Base-by-base conservation (phyloP, 1,140 invertebrate genomes). In the Diachasmimorpha longicaudata region DNA sequence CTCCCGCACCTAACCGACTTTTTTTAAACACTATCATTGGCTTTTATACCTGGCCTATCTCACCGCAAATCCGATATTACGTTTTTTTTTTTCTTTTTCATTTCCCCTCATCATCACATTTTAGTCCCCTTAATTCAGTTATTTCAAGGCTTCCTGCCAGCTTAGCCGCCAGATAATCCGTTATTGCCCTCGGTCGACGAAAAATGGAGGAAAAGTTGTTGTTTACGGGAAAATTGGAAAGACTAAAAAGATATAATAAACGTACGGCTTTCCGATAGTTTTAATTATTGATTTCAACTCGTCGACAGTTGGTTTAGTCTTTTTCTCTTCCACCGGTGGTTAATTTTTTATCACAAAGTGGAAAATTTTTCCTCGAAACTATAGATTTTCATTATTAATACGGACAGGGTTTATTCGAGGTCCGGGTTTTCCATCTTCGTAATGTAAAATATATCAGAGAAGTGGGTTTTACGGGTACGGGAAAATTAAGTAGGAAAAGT, bases 151-250 rank as follows among this genome's bases (percentile, higher is more conserved):
- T 88, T 89, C 85, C n/a, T 44, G 42, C 66, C n/a, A 66, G 85
- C 83, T 88, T 76, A 87, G 80, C 82, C 77, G 66, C 31, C 58
- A 77, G 87, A 87, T 89, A 72, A 89, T 88, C 88, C 77, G 79
- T 67, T 76, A 75, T 83, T 83, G 76, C 79, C 81, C 81, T 82
- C 75, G 81, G 82, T 87, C 83, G 86, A 63, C 14, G 58, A 6
- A 63, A 63, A 31, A 63, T 31, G 21, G 23, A 19, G 58, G 4
- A 13, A 85, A 86, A 84, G 84, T 86, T 85, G 85, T 84, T 31
- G 19, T 25, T 25, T 14, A 13, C 5, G 58, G 8, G 58, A 8
- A 63, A 63, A 63, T 23, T 63, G 58, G 19, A 16, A 52, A 6
- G 48, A 52, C 14, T 42, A 42, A 42, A 42, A 42, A 42, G 16